phyloP scores from a whole-genome alignment of 2,113 vertebrate species.

The Gambusia affinis region DNA sequence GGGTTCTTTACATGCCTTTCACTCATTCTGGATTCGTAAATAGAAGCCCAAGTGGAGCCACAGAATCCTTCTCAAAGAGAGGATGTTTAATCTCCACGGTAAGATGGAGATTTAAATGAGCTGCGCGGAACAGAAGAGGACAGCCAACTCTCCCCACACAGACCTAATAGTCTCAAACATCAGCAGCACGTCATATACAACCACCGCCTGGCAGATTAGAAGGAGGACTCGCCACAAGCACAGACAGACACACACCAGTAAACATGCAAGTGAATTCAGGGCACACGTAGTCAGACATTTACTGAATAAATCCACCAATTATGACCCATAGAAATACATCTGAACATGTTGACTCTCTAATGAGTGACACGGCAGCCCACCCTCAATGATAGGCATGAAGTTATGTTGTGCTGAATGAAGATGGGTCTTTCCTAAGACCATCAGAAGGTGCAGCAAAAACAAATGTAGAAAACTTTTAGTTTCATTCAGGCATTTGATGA shows the following conservation, averaged over 20 bases:
- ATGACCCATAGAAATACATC: constrained; percentile 9
- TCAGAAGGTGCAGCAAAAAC: not conserved
- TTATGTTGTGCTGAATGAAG: constrained; percentile 9
- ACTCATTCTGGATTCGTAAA: constrained; percentile 65
- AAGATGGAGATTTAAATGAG: constrained; percentile 70
- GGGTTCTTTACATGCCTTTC: constrained; percentile 75
- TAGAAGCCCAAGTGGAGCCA: constrained; percentile 39
- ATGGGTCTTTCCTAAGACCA: constrained; percentile 1
- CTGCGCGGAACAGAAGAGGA: constrained; percentile 74
- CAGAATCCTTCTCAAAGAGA: constrained; percentile 50
- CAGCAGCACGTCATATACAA: constrained; percentile 76
- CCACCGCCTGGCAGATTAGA: constrained; percentile 69
- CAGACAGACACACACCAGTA: constrained; percentile 44
- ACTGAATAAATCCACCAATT: constrained; percentile 17
- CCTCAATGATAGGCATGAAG: not conserved
- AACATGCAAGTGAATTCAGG: constrained; percentile 21
- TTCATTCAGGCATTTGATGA: not conserved
- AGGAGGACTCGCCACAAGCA: constrained; percentile 53
- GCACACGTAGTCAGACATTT: constrained; percentile 2
- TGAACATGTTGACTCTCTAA: constrained; percentile 11
- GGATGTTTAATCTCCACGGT: constrained; percentile 62
- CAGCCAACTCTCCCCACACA: constrained; percentile 59
- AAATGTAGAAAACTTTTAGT: not conserved
- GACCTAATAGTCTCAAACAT: constrained; percentile 68
- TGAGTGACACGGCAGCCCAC: constrained; percentile 8